Base-by-base conservation (phyloP, 2,113 vertebrate genomes). In the Sylvilagus bachmani region DNA sequence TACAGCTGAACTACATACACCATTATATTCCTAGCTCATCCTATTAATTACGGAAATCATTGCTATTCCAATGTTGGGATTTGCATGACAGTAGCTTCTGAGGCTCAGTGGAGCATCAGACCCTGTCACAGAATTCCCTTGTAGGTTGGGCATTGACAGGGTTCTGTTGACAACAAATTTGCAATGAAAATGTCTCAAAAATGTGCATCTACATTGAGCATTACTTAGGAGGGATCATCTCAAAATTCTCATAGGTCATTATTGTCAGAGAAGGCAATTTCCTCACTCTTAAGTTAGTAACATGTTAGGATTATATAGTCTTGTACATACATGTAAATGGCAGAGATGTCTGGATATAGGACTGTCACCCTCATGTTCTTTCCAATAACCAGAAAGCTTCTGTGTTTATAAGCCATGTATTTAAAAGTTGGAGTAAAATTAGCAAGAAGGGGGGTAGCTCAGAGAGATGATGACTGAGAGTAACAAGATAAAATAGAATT, bases 111-210 rank as follows among this genome's bases (percentile, higher is more conserved):
- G 73, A 78, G 38, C 1, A 97, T 81, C 86, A 86, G 93, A 97
- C 75, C 19, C 79, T 79, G 49, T 77, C 84, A 95, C 87, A 96
- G 61, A 85, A 64, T 84, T 87, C 79, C 62, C 58, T 82, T 85
- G 85, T 66, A 95, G 67, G 80, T 4, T 90, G 97, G 84, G 44
- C 25, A 29, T 79, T 96, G 95, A 97, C 95, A 67, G n/a, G 89
- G 58, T 91, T 97, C 69, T 91, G 77, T 58, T 95, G 96, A 91
- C 51, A 95, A 69, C 53, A 93, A 84, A 71, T 89, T 96, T 94
- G 95, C 94, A 90, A 44, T 89, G 94, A 96, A 96, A 98, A 92
- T 95, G 88, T 61, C 82, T 94, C 69, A 86, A 83, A 93, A 83
- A 51, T 58, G 77, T 83, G 74, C 79, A 58, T 64, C 21, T 66